Conservation (phyloP, 1,140 invertebrate genomes). For the Atta texana region DNA sequence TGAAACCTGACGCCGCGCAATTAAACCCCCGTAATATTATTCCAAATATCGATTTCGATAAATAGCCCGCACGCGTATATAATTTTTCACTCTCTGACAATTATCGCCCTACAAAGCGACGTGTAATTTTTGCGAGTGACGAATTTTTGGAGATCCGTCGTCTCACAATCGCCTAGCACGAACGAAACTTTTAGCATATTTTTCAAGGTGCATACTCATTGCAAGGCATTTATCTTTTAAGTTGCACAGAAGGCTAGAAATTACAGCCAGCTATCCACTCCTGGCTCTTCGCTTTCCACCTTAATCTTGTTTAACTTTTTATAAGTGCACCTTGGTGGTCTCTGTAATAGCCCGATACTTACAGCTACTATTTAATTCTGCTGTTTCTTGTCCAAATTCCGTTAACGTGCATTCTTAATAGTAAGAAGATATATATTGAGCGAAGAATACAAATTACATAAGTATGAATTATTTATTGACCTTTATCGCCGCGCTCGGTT, state of each 20-base stretch:
- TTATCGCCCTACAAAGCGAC: not conserved
- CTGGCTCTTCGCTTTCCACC: slow-evolving; percentile 26
- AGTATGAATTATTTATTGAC: not conserved
- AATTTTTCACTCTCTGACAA: not conserved
- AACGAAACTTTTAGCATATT: slow-evolving; percentile 44
- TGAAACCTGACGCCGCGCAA: slow-evolving; percentile 24
- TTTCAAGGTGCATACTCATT: slow-evolving; percentile 43
- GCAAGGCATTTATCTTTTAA: slow-evolving; percentile 50
- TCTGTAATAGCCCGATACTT: slow-evolving; percentile 42
- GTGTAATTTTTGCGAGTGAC: slow-evolving; percentile 22
- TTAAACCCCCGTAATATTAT: slow-evolving; percentile 11
- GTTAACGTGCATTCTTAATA: slow-evolving; percentile 50
- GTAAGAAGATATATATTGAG: not conserved
- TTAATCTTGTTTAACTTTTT: slow-evolving; percentile 65
- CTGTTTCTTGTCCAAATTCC: slow-evolving; percentile 46
- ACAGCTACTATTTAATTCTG: slow-evolving; percentile 40
- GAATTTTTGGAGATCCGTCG: slow-evolving; percentile 12
- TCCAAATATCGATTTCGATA: slow-evolving; percentile 6
- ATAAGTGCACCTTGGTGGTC: slow-evolving; percentile 12
- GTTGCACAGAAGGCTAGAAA: slow-evolving; percentile 48
- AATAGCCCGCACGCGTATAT: not conserved
- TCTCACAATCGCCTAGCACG: not conserved
- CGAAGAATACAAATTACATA: slow-evolving; percentile 24
- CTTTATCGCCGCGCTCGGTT: not conserved
- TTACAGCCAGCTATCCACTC: slow-evolving; percentile 56